Evolutionary conservation across 2,113 vertebrate genomes (phyloP).

Genomic region (Thermophis baileyi): DNA sequence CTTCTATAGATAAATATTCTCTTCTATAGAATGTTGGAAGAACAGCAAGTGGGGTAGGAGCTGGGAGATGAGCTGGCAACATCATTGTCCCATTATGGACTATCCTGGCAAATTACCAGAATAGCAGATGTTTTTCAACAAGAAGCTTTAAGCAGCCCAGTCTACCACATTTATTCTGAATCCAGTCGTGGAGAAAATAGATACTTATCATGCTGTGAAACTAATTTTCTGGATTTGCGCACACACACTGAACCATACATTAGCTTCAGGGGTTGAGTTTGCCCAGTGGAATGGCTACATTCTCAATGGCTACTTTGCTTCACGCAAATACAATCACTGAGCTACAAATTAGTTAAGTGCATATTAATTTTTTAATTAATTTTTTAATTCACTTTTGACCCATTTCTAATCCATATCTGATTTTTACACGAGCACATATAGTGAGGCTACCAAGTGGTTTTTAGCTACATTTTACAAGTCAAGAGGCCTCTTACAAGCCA

Average conservation of each 20-base stretch:
- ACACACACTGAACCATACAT: not conserved
- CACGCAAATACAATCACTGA: not conserved
- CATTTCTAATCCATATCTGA: no score
- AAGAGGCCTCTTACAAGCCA: no score
- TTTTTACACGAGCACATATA: no score
- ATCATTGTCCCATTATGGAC: not conserved
- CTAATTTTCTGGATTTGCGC: not conserved
- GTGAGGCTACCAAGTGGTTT: no score
- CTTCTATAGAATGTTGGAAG: not conserved
- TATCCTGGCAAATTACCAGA: not conserved
- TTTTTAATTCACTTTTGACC: no score
- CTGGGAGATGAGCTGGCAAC: not conserved
- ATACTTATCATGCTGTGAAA: not conserved
- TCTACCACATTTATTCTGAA: not conserved
- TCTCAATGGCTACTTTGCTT: not conserved
- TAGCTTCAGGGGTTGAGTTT: not conserved
- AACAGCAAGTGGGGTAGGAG: not conserved
- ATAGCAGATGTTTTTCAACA: not conserved
- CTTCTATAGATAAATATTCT: not conserved
- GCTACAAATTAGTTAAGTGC: not conserved
- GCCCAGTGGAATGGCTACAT: not conserved
- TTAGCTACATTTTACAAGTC: no score
- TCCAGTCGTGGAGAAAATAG: not conserved
- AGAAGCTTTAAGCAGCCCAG: not conserved
- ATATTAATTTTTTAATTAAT: no score